Percentiles rank a stretch among this genome's conserved stretches.
Conservation (phyloP, 1,140 invertebrate genomes). For the Platorchestia sp. region DNA sequence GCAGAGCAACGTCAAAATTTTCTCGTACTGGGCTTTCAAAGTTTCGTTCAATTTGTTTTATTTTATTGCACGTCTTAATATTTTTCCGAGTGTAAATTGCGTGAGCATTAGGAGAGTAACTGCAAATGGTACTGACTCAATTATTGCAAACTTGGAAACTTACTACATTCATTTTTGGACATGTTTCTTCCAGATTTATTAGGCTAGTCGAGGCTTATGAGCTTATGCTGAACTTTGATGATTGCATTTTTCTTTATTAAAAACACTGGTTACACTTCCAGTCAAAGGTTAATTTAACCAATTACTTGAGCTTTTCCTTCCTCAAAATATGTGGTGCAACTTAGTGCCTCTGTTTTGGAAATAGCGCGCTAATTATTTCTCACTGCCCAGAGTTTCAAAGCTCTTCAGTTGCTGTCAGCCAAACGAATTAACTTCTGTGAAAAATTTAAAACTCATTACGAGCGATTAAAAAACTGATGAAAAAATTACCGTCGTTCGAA, state of each 20-base stretch:
- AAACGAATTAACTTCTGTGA: not conserved
- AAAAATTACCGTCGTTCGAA: not conserved
- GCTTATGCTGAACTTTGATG: not conserved
- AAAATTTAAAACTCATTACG: not conserved
- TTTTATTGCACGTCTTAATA: too few relatives aligned
- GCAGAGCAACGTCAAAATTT: too few relatives aligned
- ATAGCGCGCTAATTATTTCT: not conserved
- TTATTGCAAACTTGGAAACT: not conserved
- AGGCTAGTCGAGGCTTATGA: not conserved
- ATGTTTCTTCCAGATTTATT: not conserved
- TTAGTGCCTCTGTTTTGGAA: not conserved
- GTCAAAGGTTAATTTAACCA: not conserved
- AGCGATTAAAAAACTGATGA: not conserved
- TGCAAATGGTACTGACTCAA: not conserved
- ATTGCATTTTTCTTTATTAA: not conserved
- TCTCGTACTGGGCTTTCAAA: not conserved
- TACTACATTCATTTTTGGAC: not conserved
- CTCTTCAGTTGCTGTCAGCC: not conserved
- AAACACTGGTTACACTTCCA: not conserved
- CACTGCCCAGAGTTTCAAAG: not conserved
- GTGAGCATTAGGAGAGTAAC: not conserved
- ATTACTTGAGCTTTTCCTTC: not conserved
- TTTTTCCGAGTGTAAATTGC: not conserved
- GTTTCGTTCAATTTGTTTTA: not conserved
- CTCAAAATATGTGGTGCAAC: not conserved